These are phyloP conservation scores for Catocala fraxini DNA, from an alignment of 2,888 invertebrate genomes.

Conservation along the genomic window DNA sequence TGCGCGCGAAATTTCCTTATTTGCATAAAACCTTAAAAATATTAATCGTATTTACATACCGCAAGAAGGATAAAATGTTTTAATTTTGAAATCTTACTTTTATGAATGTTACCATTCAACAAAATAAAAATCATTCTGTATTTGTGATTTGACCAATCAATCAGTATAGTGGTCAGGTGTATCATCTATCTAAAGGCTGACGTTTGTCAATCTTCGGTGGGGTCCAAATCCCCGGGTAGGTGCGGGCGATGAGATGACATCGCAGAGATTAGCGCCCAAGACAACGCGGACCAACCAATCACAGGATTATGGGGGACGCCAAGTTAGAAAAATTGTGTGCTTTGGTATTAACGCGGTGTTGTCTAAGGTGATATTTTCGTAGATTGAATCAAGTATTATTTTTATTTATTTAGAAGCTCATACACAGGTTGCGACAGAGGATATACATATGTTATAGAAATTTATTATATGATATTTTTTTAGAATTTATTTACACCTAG, in stretches of 20 bases:
- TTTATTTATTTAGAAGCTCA: no score
- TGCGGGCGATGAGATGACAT: slow-evolving; percentile 12
- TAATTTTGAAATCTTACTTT: no score
- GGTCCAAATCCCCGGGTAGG: neutral
- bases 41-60: neutral
- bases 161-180: neutral
- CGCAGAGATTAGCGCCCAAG: slow-evolving; percentile 13
- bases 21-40: neutral
- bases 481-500: no score
- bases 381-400: no score
- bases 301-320: slow-evolving; percentile 18
- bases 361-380: neutral
- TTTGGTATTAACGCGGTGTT: slow-evolving; percentile 6
- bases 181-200: neutral
- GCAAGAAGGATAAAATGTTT: no score
- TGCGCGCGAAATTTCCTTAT: neutral
- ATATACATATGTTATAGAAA: no score
- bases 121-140: no score
- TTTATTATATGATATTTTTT: no score
- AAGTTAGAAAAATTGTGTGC: slow-evolving; percentile 12
- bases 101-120: no score
- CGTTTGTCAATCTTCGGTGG: neutral
- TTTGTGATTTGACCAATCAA: no score
- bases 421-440: no score
- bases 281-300: slow-evolving; percentile 17